Base-by-base conservation (phyloP, 1,140 invertebrate species). In the Drosophila sproati region DNA sequence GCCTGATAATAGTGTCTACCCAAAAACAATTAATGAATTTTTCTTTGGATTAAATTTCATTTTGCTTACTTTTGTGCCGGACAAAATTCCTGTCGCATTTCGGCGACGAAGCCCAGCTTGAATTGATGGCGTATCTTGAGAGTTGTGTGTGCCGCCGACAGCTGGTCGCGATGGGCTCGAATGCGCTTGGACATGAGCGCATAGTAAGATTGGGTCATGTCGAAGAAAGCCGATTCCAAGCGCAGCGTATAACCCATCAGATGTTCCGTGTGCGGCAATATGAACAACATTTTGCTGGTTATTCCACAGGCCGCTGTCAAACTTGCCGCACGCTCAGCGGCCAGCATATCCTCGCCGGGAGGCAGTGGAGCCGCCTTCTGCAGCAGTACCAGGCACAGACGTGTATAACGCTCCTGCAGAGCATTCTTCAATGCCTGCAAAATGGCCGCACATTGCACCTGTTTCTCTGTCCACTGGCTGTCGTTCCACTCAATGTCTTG, bases 401-500 rank as follows among this genome's bases (percentile, higher is more conserved):
- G 95, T n/a, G 97, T 98, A 56, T 95, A 95, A 80, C 98, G 95
- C n/a, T 96, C 97, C 87, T 92, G 92, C 34, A 87, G 68, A 51
- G 63, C 64, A 54, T 87, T 92, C 34, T 96, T 96, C 52, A 99
- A 94, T 29, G 96, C 95, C 92, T 98, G 97, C n/a, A 99, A 96
- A 89, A 96, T 95, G 1, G 96, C 96, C 4, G 97, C 96, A 94
- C 98, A 99, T 93, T 99, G 98, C 80, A 97, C 95, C 91, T 98
- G 97, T 88, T 97, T 98, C 79, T 99, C 98, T 83, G 97, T 96
- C 98, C 98, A 99, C 54, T 96, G 94, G 0, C 95, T 93, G 93
- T 99, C 98, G 92, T 98, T 97, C 98, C 98, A 99, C 93, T 99
- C 98, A 79, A 99, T 95, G 90, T 99, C 98, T 93, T 97, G 98